Evolutionary conservation across 2,888 invertebrate genomes (phyloP), one percentile per base, ranked within the genome.

Genomic region (Apamea anceps): DNA sequence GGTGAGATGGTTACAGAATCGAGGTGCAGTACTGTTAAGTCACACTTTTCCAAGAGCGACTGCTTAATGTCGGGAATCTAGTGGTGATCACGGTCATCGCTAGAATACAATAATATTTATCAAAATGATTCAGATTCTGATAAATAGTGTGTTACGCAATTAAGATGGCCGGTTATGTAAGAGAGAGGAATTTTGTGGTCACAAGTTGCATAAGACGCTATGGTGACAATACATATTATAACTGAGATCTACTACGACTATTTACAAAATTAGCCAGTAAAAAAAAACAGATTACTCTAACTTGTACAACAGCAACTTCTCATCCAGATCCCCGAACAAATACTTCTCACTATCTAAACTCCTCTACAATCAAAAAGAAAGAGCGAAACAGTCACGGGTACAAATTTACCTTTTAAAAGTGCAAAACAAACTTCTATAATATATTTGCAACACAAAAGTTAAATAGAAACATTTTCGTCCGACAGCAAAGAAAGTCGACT

Each of bases 361-460:
- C 66, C 10, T 66, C 42, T 42, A 78, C 57, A 74, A 37, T 79
- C 72, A 65, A 70, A 77, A 79, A 63, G 51, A 65, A 74, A 57
- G 45, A 63, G 25, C 37, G 25, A 72, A 68, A 42, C 48, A 45
- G 37, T 76, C 65, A 73, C 85, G 13, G 28, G 54, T 62, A 85
- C 83, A 86, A 86, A 87, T 83, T 78, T 73, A 68, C 86, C 72
- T 70, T 76, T 81, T 75, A 73, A 82, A 80, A 86, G 74, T 80
- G 62, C 75, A 70, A 79, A 73, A 77, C 66, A 79, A 87, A 78
- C 48, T 83, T 80, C 25, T 32, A 48, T 74, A 84, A 81, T 88
- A 85, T 63, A 86, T 85, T 77, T 85, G 75, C 45, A 79, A 82
- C 81, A 84, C 82, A 84, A 86, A 87, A 88, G 84, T 85, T 90